phyloP scores from a whole-genome alignment of 2,797 vertebrate genomes.

The Pseudotriccus pelzelni region DNA sequence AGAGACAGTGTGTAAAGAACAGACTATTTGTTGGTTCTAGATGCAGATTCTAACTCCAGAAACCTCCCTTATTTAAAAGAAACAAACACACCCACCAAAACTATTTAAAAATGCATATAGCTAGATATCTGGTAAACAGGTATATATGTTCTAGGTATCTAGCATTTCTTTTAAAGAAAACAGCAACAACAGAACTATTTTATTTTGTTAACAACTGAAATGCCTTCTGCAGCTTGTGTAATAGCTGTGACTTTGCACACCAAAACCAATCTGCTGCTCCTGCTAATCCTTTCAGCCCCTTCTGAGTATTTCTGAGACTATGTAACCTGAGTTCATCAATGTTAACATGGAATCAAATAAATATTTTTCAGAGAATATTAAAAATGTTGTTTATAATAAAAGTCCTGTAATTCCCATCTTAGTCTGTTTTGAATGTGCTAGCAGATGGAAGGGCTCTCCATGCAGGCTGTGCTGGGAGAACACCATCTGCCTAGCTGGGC shows the following conservation, averaged over 20 bases:
- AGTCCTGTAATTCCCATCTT: not conserved
- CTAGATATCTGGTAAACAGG: rapidly evolving
- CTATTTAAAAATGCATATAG: not conserved
- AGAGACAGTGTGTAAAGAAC: not conserved
- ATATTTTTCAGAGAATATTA: conserved; percentile 44
- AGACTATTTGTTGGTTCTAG: no score
- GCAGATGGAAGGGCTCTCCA: not conserved
- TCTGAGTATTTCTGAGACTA: not conserved
- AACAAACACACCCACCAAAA: not conserved
- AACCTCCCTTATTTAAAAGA: not conserved
- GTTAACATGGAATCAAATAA: conserved; percentile 28
- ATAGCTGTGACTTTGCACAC: not conserved
- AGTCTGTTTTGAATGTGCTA: not conserved
- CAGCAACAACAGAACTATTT: not conserved
- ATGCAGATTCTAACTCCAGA: not conserved
- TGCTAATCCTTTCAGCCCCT: not conserved
- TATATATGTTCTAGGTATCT: not conserved
- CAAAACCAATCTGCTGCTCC: not conserved
- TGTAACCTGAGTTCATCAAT: not conserved
- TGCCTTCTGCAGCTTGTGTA: not conserved
- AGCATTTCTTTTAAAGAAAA: not conserved
- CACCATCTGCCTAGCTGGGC: conserved; percentile 37
- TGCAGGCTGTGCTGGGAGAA: not conserved
- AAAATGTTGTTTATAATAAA: not conserved
- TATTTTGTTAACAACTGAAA: not conserved